phyloP scores from a whole-genome alignment of 2,113 vertebrate genomes.

The Pristiophorus japonicus region DNA sequence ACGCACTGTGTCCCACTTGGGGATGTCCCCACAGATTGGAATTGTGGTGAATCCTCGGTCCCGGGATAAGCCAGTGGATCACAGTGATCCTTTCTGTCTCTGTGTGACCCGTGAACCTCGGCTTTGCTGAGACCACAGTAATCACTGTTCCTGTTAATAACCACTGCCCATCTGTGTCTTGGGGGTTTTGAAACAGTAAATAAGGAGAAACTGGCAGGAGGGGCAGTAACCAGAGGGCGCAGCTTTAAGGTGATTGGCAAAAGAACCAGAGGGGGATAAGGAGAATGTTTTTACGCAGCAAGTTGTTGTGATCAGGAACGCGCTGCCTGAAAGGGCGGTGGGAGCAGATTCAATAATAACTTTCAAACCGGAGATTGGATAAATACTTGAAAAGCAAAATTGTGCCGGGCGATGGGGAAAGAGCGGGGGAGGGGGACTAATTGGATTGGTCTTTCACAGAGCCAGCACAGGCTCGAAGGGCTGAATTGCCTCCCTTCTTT shows the following conservation, averaged over 20 bases:
- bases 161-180: neutral
- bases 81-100: neutral
- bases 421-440: neutral
- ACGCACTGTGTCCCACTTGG: neutral
- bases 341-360: neutral
- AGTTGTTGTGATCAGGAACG: neutral
- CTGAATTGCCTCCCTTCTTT: too few relatives aligned
- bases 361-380: neutral
- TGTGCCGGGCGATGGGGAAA: neutral
- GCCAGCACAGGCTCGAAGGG: neutral
- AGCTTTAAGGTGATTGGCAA: neutral
- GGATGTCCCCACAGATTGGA: neutral
- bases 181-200: neutral
- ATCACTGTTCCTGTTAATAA: neutral
- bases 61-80: too few relatives aligned
- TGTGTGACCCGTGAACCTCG: neutral
- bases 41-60: too few relatives aligned
- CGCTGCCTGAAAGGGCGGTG: neutral
- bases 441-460: neutral
- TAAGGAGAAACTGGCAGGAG: neutral
- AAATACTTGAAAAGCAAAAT: neutral
- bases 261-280: neutral
- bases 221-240: neutral
- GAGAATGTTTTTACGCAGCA: neutral
- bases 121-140: neutral